Evolutionary conservation across 1,140 invertebrate genomes (phyloP).

Genomic region (Campoletis sonorensis): DNA sequence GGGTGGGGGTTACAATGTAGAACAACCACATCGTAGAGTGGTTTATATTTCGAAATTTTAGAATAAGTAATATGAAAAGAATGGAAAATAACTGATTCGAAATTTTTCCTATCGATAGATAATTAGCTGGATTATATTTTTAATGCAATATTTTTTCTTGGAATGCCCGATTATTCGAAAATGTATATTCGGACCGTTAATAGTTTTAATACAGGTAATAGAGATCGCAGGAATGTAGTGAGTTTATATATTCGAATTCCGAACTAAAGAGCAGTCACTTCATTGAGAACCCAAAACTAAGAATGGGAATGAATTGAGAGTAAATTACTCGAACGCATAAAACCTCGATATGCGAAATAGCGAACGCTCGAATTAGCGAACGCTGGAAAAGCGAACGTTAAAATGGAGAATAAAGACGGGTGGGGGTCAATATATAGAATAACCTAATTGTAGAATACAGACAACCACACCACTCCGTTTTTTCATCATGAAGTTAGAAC

Average conservation of each 20-base stretch:
- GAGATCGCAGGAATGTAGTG: neutral
- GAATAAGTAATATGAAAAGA: too few relatives aligned
- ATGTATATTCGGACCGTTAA: neutral
- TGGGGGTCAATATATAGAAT: too few relatives aligned
- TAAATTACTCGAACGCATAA: neutral
- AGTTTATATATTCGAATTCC: neutral
- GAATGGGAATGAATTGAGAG: neutral
- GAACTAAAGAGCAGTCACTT: neutral
- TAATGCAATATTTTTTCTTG: neutral
- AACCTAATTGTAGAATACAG: too few relatives aligned
- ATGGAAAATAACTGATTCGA: too few relatives aligned
- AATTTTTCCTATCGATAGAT: too few relatives aligned
- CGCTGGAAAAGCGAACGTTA: neutral
- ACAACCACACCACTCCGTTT: neutral
- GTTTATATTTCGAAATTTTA: too few relatives aligned
- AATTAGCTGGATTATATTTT: too few relatives aligned
- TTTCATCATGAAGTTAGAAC: neutral
- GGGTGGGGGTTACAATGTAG: too few relatives aligned
- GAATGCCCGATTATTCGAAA: too few relatives aligned
- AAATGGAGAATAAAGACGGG: too few relatives aligned
- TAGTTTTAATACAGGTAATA: neutral
- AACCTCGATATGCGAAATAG: neutral
- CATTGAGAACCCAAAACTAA: neutral
- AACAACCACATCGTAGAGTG: too few relatives aligned
- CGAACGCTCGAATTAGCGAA: conserved; percentile 7